Base-by-base conservation (phyloP, 2,888 invertebrate genomes). In the Athrips mouffetella region DNA sequence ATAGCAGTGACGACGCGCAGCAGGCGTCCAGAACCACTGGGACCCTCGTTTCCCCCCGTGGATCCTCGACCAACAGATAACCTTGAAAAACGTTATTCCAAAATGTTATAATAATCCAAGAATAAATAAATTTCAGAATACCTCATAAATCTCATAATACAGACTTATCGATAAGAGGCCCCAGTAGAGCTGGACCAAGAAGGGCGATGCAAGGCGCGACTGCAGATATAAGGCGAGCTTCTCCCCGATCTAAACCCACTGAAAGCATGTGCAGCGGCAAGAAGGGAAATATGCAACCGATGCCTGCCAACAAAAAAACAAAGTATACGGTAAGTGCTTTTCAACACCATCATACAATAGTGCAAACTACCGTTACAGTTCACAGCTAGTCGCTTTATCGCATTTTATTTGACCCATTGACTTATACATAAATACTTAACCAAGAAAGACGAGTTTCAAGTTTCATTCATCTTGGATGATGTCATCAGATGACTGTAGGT, bases 221-320 rank as follows among this genome's bases (percentile, higher is more conserved):
- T 35, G 94, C 92, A 48, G 94, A 95, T 62, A 97, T 92, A 49
- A 93, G 89, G 15, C 94, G 91, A 25, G 93, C 91, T 76, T 97
- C 95, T 46, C 91, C 90, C 54, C 91, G 84, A 46, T 92, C 92
- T 58, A 97, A 76, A 1, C 96, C 96, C 55, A 93, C 88, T 51
- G 90, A 85, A 54, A 90, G 82, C 93, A 95, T 94, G 80, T 94
- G 95, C 50, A 94, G 88, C 13, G 94, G 92, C 54, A 97, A 91
- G 79, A 95, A 94, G 5, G 96, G 94, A 65, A 94, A 92, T 55
- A 97, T 90, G 62, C 94, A 93, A 57, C 96, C 95, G 65, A 96
- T 86, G 60, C 94, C 96, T 96, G 79, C 44, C 70, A 50, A 53
- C n/a, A 57, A 53, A 55, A 50, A 29, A 30, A 29, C 10, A 35